A percentile compares a stretch with the other conserved stretches of the same genome.
Evolutionary conservation across 2,113 vertebrate genomes (phyloP).

Genomic region (Pyrgilauda ruficollis): DNA sequence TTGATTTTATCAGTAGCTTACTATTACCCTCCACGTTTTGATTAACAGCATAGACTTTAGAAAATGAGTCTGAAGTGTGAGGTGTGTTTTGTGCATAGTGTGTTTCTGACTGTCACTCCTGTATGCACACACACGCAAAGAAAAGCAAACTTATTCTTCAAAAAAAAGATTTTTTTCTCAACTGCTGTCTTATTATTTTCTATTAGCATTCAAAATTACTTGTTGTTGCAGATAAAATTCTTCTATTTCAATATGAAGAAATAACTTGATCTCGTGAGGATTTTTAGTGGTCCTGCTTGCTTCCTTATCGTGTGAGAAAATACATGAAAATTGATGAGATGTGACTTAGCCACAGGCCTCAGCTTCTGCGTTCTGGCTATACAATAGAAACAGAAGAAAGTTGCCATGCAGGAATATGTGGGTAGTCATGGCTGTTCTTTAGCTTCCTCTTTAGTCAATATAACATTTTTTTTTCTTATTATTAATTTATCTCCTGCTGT

Average conservation of each 20-base stretch:
- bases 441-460: constrained; percentile 14
- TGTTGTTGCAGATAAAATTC: background rate
- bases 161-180: background rate
- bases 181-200: background rate
- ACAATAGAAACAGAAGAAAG: background rate
- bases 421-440: constrained; percentile 32
- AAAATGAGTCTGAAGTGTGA: background rate
- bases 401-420: background rate
- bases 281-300: background rate
- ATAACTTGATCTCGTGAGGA: background rate
- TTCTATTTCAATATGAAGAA: background rate
- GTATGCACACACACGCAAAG: background rate
- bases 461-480: constrained; percentile 6
- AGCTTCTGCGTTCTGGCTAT: background rate
- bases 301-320: background rate
- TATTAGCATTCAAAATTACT: background rate
- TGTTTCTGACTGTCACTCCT: background rate
- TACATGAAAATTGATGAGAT: background rate
- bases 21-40: background rate
- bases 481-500: constrained; percentile 55
- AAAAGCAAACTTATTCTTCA: background rate
- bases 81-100: background rate
- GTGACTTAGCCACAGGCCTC: background rate
- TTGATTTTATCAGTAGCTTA: background rate
- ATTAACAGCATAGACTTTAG: background rate